These are phyloP conservation scores for Brachyptera risi DNA, from an alignment of 2,888 invertebrate genomes.

Conservation along the genomic window DNA sequence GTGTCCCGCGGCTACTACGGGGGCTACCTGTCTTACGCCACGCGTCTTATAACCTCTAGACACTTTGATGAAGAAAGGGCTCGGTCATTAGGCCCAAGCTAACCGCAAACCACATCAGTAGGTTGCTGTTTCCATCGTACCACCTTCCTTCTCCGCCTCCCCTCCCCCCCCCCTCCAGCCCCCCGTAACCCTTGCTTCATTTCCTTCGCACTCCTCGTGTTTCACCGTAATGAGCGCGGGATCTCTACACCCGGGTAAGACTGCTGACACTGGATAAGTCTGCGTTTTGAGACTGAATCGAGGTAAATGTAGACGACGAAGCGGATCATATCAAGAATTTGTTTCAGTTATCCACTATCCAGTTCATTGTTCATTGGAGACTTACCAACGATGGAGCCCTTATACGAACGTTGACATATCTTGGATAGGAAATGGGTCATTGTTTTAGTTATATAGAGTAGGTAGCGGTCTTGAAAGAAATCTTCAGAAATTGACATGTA, in stretches of 20 bases:
- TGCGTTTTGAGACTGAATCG: not conserved
- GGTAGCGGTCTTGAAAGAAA: no score
- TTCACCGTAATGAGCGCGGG: slow-evolving; percentile 29
- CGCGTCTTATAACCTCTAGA: slow-evolving; percentile 21
- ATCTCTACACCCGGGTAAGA: not conserved
- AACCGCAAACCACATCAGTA: slow-evolving; percentile 29
- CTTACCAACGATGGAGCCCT: no score
- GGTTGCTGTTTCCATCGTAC: no score
- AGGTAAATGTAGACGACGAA: not conserved
- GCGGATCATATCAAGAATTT: no score
- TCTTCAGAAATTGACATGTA: no score
- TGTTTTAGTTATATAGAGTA: no score
- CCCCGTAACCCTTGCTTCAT: not conserved
- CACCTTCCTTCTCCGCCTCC: no score
- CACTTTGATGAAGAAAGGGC: slow-evolving; percentile 17
- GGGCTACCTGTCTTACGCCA: slow-evolving; percentile 17
- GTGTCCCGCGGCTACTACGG: not conserved
- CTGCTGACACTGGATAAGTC: slow-evolving; percentile 5
- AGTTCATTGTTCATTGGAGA: no score
- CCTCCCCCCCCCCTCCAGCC: not conserved
- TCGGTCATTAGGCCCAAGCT: slow-evolving; percentile 20
- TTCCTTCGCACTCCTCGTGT: slow-evolving; percentile 22
- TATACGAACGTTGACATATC: no score
- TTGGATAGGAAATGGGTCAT: no score
- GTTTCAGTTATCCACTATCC: no score